A percentile compares a stretch with the other conserved stretches of the same genome.
These are phyloP conservation scores for Hipparchia sbordonii DNA, from an alignment of 2,888 invertebrate genomes.

Conservation along the genomic window DNA sequence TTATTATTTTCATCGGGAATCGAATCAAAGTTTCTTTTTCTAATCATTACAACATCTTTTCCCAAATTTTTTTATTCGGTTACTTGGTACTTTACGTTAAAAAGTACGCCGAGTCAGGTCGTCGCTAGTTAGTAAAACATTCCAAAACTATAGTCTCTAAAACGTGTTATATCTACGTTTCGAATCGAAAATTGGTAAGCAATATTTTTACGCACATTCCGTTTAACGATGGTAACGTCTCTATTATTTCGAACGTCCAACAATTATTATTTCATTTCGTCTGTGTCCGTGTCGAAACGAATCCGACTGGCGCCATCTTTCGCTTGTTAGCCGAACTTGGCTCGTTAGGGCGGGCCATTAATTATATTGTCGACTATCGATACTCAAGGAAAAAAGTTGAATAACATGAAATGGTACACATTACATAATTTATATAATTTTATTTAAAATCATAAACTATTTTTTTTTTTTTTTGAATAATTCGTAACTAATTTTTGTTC, in stretches of 20 bases:
- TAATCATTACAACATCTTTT: too few species aligned
- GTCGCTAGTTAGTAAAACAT: background rate
- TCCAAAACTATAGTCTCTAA: background rate
- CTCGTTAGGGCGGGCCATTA: slow-evolving; percentile 35
- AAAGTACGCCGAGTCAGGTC: too few species aligned
- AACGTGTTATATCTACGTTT: slow-evolving; percentile 33
- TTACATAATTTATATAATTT: background rate
- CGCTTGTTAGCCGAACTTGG: slow-evolving; percentile 50
- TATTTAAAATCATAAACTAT: background rate
- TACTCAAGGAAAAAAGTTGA: slow-evolving; percentile 14
- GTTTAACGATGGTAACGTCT: slow-evolving; percentile 44
- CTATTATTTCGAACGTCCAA: slow-evolving; percentile 50
- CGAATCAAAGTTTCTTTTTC: too few species aligned
- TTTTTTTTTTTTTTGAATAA: background rate
- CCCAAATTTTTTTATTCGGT: too few species aligned
- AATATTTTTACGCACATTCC: slow-evolving; percentile 41
- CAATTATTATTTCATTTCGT: slow-evolving; percentile 55
- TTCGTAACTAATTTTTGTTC: background rate
- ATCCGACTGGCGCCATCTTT: slow-evolving; percentile 65
- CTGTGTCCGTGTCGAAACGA: slow-evolving; percentile 59
- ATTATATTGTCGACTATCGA: slow-evolving; percentile 33
- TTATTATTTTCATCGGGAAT: too few species aligned
- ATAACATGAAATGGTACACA: background rate
- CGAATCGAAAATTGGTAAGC: slow-evolving; percentile 41
- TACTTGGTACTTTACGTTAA: too few species aligned